Evolutionary conservation across 2,888 invertebrate species (phyloP).

Genomic region (Metalampra italica): DNA sequence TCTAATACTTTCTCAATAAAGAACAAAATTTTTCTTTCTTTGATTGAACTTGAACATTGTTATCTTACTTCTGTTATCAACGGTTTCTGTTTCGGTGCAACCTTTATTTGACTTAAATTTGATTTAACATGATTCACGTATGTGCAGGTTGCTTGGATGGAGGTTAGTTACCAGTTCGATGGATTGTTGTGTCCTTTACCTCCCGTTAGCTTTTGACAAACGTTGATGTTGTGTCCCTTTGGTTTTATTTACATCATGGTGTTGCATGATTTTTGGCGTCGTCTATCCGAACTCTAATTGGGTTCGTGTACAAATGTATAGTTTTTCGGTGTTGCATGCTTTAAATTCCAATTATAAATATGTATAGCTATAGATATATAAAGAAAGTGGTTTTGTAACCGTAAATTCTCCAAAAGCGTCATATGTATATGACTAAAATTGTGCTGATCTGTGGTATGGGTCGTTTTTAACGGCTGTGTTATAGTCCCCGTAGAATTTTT

Average conservation of each 20-base stretch:
- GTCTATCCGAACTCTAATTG: neutral
- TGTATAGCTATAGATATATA: no score
- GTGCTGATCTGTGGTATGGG: no score
- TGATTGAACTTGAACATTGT: no score
- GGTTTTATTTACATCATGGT: neutral
- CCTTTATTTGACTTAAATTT: neutral
- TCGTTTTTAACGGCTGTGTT: no score
- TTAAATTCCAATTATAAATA: neutral
- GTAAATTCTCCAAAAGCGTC: no score
- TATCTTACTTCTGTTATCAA: no score
- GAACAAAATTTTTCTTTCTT: no score
- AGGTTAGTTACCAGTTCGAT: constrained; percentile 72
- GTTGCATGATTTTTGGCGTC: constrained; percentile 3
- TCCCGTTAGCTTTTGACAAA: constrained; percentile 27
- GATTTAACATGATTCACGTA: constrained; percentile 17
- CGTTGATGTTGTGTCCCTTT: constrained; percentile 32
- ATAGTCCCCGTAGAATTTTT: no score
- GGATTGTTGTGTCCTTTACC: constrained; percentile 31
- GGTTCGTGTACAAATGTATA: neutral
- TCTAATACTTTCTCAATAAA: no score
- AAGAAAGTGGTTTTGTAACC: no score
- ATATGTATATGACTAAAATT: no score
- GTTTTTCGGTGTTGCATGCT: constrained; percentile 12
- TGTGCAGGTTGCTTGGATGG: constrained; percentile 81
- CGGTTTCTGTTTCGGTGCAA: no score